Conservation (phyloP, 2,797 vertebrate species). For the Cuculus canorus region DNA sequence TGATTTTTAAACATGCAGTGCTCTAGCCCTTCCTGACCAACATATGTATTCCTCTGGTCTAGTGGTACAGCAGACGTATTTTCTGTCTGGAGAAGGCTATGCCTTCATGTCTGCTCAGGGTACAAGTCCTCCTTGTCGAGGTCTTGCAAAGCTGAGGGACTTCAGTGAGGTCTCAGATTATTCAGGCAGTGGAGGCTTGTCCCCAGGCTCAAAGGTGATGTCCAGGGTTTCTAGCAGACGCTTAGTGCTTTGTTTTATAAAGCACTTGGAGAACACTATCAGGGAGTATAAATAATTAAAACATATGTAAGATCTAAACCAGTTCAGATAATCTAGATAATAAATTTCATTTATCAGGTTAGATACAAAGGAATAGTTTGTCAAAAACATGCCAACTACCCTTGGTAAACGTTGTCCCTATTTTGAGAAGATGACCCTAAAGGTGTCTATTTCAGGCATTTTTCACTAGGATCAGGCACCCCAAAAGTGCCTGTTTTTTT, state of each 20-base stretch:
- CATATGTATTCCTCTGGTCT: background rate
- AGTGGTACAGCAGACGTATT: background rate
- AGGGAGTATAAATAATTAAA: background rate
- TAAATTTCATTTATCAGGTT: background rate
- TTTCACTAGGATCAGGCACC: background rate
- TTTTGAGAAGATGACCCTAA: background rate
- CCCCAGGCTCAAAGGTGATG: background rate
- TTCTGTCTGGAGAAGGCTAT: background rate
- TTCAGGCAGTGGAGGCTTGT: background rate
- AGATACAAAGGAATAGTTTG: background rate
- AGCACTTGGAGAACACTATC: background rate
- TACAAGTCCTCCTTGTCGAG: background rate
- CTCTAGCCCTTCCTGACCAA: background rate
- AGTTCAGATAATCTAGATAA: background rate
- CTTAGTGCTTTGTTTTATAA: background rate
- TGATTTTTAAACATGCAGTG: background rate
- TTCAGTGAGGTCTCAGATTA: rapidly evolving
- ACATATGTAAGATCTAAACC: background rate
- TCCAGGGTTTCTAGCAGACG: background rate
- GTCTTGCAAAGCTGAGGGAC: background rate
- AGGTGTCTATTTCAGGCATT: background rate
- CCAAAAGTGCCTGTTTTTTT: background rate
- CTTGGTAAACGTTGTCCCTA: background rate
- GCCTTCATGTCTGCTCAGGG: background rate
- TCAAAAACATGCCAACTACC: background rate